These are phyloP conservation scores for Sternotherus odoratus DNA, from an alignment of 2,797 vertebrate genomes.

Conservation along the genomic window DNA sequence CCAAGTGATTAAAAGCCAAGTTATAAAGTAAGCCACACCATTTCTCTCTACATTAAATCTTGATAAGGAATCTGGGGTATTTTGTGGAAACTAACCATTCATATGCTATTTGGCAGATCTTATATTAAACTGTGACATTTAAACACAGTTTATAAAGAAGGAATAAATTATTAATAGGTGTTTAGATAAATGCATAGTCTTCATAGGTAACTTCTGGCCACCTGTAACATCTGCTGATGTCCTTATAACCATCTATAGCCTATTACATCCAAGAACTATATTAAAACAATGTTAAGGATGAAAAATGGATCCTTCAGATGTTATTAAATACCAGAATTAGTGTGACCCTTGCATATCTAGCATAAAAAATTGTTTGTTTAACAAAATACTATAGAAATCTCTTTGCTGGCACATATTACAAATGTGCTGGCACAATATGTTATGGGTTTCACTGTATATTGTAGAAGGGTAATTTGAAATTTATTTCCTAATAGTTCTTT, in stretches of 20 bases:
- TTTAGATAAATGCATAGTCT: not conserved
- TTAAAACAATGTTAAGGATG: too few relatives aligned
- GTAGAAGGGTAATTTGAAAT: not conserved
- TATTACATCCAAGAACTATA: too few relatives aligned
- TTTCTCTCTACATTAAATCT: not conserved
- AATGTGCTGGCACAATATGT: not conserved
- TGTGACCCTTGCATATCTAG: not conserved
- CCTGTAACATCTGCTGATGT: too few relatives aligned
- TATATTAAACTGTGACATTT: not conserved
- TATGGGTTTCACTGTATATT: not conserved
- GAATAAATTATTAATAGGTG: not conserved
- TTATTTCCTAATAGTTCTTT: conserved; percentile 2
- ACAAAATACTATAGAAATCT: accelerated
- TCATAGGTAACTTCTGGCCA: too few relatives aligned
- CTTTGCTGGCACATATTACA: not conserved
- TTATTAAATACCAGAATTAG: too few relatives aligned
- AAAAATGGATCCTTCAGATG: too few relatives aligned
- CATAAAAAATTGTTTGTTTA: not conserved
- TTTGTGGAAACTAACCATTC: not conserved
- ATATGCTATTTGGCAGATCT: not conserved
- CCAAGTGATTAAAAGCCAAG: not conserved
- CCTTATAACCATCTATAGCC: too few relatives aligned
- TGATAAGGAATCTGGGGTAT: not conserved
- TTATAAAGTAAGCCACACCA: not conserved
- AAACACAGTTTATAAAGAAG: not conserved